Evolutionary conservation across 37 sponge, comb jelly and placozoan genomes (phyloP).

Genomic region (Cliona cf. orientalis): DNA sequence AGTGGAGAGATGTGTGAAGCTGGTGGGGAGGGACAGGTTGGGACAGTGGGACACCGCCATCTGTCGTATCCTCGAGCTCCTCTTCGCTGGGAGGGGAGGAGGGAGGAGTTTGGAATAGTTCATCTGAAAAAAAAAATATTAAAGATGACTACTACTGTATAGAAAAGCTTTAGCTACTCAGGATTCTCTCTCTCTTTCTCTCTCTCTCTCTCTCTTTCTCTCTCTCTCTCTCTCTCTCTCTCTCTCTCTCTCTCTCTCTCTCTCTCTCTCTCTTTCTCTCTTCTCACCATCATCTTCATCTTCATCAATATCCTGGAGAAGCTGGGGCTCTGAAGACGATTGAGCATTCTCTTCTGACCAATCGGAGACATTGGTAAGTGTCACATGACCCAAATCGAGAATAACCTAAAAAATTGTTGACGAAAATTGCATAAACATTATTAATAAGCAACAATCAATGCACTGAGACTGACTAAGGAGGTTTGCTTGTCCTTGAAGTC

Average conservation of each 20-base stretch:
- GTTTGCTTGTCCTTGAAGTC: conserved; percentile 47
- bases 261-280: too few relatives aligned
- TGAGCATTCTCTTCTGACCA: conserved; percentile 35
- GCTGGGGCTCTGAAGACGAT: not conserved
- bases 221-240: too few relatives aligned
- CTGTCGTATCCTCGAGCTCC: not conserved
- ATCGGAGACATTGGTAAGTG: conserved; percentile 55
- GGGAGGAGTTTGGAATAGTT: conserved; percentile 74
- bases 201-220: too few relatives aligned
- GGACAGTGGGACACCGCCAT: not conserved
- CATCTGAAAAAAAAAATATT: conserved; percentile 16
- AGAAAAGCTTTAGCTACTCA: not conserved
- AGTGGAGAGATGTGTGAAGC: not conserved
- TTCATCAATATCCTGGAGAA: conserved; percentile 11
- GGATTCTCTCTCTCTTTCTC: too few relatives aligned
- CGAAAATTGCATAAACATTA: not conserved
- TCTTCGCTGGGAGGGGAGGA: conserved; percentile 71
- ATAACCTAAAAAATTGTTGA: conserved; percentile 58
- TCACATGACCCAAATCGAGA: conserved; percentile 85
- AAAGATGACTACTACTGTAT: not conserved
- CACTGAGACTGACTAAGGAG: conserved; percentile 46
- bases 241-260: too few relatives aligned
- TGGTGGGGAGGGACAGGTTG: not conserved
- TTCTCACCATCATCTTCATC: conserved; percentile 59
- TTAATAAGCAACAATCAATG: not conserved